phyloP scores from a whole-genome alignment of 1,140 invertebrate genomes.

The Philotrypesis tridentata region DNA sequence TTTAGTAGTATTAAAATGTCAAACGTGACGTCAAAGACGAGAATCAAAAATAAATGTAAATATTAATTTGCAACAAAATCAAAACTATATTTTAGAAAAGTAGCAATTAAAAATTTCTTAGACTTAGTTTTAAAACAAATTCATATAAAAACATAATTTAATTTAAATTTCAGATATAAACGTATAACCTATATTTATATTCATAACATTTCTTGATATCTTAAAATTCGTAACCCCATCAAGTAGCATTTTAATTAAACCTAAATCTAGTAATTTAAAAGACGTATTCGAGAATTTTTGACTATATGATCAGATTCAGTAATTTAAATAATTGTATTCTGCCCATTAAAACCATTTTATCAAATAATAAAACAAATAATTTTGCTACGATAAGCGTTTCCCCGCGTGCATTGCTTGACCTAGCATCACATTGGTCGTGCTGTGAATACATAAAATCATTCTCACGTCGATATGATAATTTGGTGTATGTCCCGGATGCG shows the following conservation, averaged over 20 bases:
- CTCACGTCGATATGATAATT: conserved; percentile 11
- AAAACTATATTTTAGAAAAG: not conserved
- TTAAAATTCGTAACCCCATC: not conserved
- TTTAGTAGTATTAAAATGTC: not conserved
- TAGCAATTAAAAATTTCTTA: not conserved
- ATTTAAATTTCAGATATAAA: not conserved
- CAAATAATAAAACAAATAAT: conserved; percentile 4
- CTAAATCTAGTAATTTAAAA: not conserved
- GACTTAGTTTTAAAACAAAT: not conserved
- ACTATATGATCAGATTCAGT: not conserved
- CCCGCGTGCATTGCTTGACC: conserved; percentile 5
- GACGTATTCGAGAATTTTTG: not conserved
- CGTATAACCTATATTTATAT: not conserved
- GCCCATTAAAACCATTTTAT: not conserved
- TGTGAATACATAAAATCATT: conserved; percentile 16
- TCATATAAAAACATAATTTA: conserved; percentile 4
- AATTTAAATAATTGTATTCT: not conserved
- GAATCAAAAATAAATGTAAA: not conserved
- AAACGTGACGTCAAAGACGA: not conserved
- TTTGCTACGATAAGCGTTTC: conserved; percentile 23
- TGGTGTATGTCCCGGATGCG: not conserved
- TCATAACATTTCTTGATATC: not conserved
- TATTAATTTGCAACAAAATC: conserved; percentile 4
- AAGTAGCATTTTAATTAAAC: not conserved
- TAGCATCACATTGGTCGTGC: conserved; percentile 7